phyloP scores from a whole-genome alignment of 1,140 invertebrate genomes.

The Euura saliciscinereae region DNA sequence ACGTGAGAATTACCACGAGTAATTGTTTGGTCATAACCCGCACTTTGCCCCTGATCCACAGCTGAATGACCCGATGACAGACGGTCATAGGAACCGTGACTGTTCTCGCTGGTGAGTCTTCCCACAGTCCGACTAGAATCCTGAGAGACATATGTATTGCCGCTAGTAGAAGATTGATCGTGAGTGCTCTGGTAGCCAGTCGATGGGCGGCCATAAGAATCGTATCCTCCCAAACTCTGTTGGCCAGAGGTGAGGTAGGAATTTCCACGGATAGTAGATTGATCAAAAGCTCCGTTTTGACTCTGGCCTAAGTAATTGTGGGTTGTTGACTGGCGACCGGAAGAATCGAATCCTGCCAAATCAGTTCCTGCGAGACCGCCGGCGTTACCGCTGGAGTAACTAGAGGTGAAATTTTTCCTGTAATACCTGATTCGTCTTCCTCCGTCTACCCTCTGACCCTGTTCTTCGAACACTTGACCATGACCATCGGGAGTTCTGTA shows the following conservation, averaged over 20 bases:
- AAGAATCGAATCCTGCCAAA: not conserved
- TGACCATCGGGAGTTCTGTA: conserved; percentile 34
- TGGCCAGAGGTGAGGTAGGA: not conserved
- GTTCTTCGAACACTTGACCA: conserved; percentile 42
- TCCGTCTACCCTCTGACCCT: conserved; percentile 35
- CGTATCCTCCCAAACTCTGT: too few species aligned
- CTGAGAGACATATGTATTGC: not conserved
- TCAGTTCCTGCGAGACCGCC: not conserved
- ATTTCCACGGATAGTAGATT: conserved; percentile 3
- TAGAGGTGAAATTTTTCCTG: conserved; percentile 38
- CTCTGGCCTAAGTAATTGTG: not conserved
- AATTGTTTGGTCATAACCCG: too few species aligned
- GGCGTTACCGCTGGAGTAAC: conserved; percentile 23
- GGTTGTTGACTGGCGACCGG: not conserved
- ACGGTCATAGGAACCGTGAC: too few species aligned
- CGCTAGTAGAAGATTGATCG: not conserved
- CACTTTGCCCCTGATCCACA: too few species aligned
- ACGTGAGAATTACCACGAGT: too few species aligned
- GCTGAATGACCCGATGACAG: too few species aligned
- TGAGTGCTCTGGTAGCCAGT: not conserved
- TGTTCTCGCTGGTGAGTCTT: not conserved
- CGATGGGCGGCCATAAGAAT: too few species aligned
- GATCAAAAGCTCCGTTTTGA: not conserved
- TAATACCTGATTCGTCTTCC: conserved; percentile 35
- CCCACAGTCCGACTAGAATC: not conserved